These are phyloP conservation scores for Dendronephthya gigantea DNA, from an alignment of 64 coral and sea anemone species.

Conservation along the genomic window DNA sequence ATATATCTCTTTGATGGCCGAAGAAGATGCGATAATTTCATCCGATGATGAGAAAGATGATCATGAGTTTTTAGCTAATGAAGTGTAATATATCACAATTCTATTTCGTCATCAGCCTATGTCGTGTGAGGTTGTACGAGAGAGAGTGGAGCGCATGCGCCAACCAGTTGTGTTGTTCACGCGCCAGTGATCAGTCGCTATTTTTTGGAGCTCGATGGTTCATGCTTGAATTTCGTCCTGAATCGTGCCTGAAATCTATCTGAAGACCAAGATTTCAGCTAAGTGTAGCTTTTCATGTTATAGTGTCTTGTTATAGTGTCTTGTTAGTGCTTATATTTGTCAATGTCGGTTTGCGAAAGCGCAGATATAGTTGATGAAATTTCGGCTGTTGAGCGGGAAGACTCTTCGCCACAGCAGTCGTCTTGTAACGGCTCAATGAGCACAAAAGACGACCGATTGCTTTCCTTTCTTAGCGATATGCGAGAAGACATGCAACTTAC, in stretches of 20 bases:
- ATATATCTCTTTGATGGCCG: too few relatives aligned
- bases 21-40: too few relatives aligned
- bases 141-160: not conserved
- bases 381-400: not conserved
- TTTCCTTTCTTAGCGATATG: not conserved
- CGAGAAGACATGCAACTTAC: not conserved
- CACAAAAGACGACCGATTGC: not conserved
- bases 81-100: too few relatives aligned
- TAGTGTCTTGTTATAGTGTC: not conserved
- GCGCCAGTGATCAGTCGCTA: not conserved
- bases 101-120: too few relatives aligned
- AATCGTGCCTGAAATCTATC: not conserved
- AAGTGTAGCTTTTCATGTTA: not conserved
- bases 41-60: too few relatives aligned
- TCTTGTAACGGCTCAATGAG: not conserved
- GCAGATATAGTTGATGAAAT: not conserved
- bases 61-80: too few relatives aligned
- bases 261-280: not conserved
- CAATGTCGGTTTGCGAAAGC: not conserved
- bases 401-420: not conserved
- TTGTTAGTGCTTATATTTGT: not conserved
- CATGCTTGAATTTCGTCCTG: not conserved
- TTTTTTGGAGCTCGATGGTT: not conserved
- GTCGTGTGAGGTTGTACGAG: not conserved
- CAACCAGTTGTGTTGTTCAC: conserved; percentile 13